Percentiles rank a stretch among this genome's conserved stretches.
These are phyloP conservation scores for Manis pentadactyla DNA, from an alignment of 2,797 vertebrate genomes.

Conservation along the genomic window DNA sequence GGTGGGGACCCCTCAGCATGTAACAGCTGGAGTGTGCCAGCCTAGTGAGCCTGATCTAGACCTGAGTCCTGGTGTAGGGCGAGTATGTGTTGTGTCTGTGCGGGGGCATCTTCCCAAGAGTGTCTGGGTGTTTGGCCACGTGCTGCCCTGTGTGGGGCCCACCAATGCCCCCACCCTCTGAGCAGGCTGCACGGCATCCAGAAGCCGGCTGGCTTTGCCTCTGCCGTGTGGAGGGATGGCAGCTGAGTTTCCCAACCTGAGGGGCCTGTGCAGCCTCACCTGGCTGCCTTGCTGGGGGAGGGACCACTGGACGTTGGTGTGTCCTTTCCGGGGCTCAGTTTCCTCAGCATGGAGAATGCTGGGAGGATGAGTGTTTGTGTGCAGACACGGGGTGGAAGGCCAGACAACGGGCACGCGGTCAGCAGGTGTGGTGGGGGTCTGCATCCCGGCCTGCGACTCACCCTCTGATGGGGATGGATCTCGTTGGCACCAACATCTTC, in stretches of 20 bases:
- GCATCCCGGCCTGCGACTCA: background rate
- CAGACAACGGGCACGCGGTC: background rate
- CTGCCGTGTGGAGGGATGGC: background rate
- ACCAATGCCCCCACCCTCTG: too few relatives aligned
- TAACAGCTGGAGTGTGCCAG: background rate
- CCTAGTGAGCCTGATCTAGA: background rate
- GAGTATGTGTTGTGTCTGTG: background rate
- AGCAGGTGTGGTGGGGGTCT: background rate
- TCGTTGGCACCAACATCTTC: conserved; percentile 33
- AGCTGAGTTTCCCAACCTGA: background rate
- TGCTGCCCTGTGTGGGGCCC: fast-evolving
- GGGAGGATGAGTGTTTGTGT: background rate
- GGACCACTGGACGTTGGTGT: fast-evolving
- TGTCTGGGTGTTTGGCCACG: background rate
- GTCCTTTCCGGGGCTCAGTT: background rate
- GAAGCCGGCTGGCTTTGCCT: background rate
- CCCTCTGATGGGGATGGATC: conserved; percentile 64
- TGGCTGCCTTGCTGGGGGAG: background rate
- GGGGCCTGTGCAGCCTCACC: background rate
- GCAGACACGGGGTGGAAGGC: background rate
- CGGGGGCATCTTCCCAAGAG: background rate
- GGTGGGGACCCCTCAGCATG: background rate
- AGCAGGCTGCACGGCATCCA: background rate
- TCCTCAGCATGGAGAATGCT: background rate
- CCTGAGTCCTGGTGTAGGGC: background rate